These are phyloP conservation scores for Simalia tracyae DNA, from an alignment of 2,797 vertebrate genomes.

Conservation along the genomic window DNA sequence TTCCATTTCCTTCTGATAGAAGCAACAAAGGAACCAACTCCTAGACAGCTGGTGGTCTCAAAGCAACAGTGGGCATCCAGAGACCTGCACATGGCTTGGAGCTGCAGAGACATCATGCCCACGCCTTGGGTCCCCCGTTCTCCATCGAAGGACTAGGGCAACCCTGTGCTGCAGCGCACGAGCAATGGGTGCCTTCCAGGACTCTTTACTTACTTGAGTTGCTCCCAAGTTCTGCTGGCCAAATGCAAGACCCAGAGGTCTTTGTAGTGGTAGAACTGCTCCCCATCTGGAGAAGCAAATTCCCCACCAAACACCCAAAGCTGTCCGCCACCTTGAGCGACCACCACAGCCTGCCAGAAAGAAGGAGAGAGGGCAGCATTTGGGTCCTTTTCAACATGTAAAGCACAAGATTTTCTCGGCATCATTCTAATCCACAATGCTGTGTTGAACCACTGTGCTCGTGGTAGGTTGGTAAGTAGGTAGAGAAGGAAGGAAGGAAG, in stretches of 20 bases:
- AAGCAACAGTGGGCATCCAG: background rate
- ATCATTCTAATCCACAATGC: background rate
- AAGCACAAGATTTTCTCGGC: background rate
- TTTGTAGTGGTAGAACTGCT: slow-evolving; percentile 97
- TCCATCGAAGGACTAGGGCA: background rate
- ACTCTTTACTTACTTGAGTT: slow-evolving; percentile 84
- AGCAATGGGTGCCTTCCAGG: background rate
- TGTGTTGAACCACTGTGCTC: background rate
- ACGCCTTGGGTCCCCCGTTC: background rate
- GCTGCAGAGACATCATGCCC: background rate
- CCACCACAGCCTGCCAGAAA: slow-evolving; percentile 81
- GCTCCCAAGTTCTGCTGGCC: slow-evolving; percentile 88
- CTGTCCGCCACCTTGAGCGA: slow-evolving; percentile 90
- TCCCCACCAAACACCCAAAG: slow-evolving; percentile 98
- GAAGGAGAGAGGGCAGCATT: background rate
- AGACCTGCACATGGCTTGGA: background rate
- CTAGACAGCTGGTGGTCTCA: background rate
- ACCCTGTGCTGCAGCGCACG: accelerated
- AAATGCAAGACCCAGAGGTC: slow-evolving; percentile 97
- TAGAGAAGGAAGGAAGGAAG: no score
- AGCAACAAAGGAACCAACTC: background rate
- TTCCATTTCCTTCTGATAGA: no score
- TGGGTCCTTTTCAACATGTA: background rate
- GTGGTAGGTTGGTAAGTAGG: background rate
- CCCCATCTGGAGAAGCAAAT: slow-evolving; percentile 90